Evolutionary conservation across 2,113 vertebrate genomes (phyloP).

Genomic region (Syngnathus typhle): DNA sequence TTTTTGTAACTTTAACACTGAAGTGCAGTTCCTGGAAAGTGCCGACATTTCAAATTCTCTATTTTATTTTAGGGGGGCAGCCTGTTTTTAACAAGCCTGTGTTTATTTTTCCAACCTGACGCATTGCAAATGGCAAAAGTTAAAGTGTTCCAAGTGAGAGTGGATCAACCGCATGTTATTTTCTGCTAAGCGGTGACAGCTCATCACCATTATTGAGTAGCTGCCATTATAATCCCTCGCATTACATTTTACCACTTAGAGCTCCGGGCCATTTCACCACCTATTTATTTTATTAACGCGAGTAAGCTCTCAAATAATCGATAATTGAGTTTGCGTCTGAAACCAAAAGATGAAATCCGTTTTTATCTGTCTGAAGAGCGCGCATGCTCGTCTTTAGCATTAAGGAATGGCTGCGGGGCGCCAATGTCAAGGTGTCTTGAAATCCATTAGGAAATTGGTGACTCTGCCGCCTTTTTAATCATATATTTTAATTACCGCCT

Average conservation of each 20-base stretch:
- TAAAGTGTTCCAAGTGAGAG: background rate
- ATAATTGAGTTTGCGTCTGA: constrained; percentile 35
- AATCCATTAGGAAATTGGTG: constrained; percentile 50
- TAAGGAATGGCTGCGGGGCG: constrained; percentile 17
- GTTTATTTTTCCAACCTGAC: background rate
- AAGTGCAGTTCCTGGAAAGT: too few relatives aligned
- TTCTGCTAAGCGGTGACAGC: constrained; percentile 40
- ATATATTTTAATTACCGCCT: constrained; percentile 54
- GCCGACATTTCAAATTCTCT: too few relatives aligned
- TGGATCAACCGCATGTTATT: constrained; percentile 29
- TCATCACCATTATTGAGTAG: constrained; percentile 40
- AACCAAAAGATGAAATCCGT: constrained; percentile 31
- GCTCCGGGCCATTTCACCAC: constrained; percentile 15
- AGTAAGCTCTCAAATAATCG: constrained; percentile 17
- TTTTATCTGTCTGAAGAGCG: constrained; percentile 14
- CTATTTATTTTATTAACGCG: constrained; percentile 21
- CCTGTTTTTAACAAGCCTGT: background rate
- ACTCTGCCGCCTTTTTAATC: constrained; percentile 43
- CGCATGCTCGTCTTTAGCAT: constrained; percentile 14
- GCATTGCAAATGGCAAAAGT: background rate
- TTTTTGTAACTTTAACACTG: too few relatives aligned
- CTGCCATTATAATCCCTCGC: constrained; percentile 32
- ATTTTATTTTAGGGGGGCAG: background rate
- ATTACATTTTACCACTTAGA: constrained; percentile 22
- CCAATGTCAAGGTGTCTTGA: constrained; percentile 46